Base-by-base conservation (phyloP, 2,113 vertebrate genomes). In the Brienomyrus longianalis region DNA sequence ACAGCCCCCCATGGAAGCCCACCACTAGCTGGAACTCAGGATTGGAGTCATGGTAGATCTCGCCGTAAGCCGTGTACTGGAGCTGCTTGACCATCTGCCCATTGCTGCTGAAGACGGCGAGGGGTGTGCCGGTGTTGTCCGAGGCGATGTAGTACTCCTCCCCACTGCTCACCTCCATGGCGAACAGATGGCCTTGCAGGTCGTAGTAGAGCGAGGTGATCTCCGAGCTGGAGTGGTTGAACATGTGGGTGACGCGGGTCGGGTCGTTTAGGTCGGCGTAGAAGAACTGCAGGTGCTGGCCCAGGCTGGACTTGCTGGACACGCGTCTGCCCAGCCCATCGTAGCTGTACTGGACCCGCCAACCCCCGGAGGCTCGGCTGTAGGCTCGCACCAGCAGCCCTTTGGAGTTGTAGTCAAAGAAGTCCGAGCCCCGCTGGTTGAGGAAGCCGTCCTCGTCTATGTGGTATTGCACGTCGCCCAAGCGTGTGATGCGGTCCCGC, bases 391-490 rank as follows among this genome's bases (percentile, higher is more conserved):
- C 97, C 39, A 98, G 93, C 88, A 97, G 96, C 70, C 97, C 96
- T 91, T 98, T 98, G 91, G 97, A 98, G 93, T 97, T 98, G 94
- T 98, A 98, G 47, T 97, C 96, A 45, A 98, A 98, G 48, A 97
- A 91, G 5, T 98, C 97, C 0, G 96, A 93, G 0, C 97, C 97
- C 23, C 97, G 93, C 92, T 98, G 97, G 90, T 95, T 95, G 59
- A 98, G 95, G 88, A 97, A 96, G 0, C 97, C 97, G 0, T 98
- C 97, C 0, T 98, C 97, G 0, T 98, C 97, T 0, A 98, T 95
- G 91, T 94, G 97, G 95, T 98, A 98, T 0, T 97, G 97, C 88
- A 98, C 85, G 35, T 98, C 97, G 0, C 97, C 97, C 0, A 98
- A 92, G 5, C 97, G 96, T 0, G 97, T 98, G 88, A 98, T 97